Conservation (phyloP, 2,113 vertebrate genomes). For the Mobula hypostoma region DNA sequence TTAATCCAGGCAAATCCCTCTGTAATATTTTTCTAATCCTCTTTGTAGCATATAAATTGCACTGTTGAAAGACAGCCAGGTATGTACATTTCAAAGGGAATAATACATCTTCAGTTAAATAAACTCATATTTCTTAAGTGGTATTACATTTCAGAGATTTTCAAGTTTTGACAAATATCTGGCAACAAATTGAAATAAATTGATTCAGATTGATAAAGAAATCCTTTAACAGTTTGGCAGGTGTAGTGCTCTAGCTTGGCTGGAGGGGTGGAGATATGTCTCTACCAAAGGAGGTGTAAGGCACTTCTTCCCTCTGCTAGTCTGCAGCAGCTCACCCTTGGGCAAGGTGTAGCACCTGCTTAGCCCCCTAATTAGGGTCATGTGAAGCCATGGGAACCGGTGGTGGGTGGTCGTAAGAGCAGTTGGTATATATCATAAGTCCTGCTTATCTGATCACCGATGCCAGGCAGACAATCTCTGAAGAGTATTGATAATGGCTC, state of each 20-base stretch:
- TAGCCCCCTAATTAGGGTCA: too few species aligned
- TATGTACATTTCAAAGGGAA: not conserved
- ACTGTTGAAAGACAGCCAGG: not conserved
- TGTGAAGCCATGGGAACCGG: too few species aligned
- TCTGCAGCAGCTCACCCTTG: too few species aligned
- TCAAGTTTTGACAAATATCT: slow-evolving; percentile 4
- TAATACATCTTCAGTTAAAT: not conserved
- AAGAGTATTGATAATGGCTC: too few species aligned
- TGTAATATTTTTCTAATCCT: slow-evolving; percentile 11
- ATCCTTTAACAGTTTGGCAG: not conserved
- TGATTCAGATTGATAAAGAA: not conserved
- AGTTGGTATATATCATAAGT: too few species aligned
- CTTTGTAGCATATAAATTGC: not conserved
- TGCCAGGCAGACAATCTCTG: too few species aligned
- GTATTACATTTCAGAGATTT: not conserved
- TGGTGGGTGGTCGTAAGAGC: too few species aligned
- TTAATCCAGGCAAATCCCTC: not conserved
- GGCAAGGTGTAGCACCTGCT: too few species aligned
- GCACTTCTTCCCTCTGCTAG: too few species aligned
- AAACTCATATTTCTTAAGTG: not conserved
- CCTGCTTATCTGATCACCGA: too few species aligned
- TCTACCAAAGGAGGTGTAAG: too few species aligned
- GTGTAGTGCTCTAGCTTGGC: not conserved
- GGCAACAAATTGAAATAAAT: not conserved
- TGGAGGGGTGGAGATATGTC: too few species aligned